phyloP scores from a whole-genome alignment of 2,797 vertebrate species.

The Enteromius unitaeniatus region DNA sequence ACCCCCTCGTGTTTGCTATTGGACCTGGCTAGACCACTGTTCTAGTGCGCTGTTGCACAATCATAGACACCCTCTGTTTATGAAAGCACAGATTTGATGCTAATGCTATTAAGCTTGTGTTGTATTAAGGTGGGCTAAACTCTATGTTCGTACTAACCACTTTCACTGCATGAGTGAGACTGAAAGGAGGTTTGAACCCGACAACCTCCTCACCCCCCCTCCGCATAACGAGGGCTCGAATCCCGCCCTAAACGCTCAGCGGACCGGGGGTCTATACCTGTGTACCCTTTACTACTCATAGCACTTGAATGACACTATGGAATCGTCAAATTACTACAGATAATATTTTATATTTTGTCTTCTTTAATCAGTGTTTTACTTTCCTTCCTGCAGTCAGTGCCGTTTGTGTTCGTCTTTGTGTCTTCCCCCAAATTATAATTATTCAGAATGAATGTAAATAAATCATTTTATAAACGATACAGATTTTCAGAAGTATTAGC shows the following conservation, averaged over 20 bases:
- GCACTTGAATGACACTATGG: constrained; percentile 82
- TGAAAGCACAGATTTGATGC: constrained; percentile 49
- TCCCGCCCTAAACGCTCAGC: constrained; percentile 52
- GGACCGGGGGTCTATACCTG: constrained; percentile 60
- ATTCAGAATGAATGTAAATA: constrained; percentile 83
- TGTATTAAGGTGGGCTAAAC: constrained; percentile 26
- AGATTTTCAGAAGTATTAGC: constrained; percentile 79
- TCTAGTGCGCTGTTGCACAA: constrained; percentile 43
- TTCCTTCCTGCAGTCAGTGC: constrained; percentile 66
- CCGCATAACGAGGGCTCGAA: constrained; percentile 56
- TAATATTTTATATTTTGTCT: constrained; percentile 73
- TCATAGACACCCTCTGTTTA: constrained; percentile 34
- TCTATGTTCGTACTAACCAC: constrained; percentile 73
- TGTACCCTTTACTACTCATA: constrained; percentile 72
- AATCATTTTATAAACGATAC: constrained; percentile 76
- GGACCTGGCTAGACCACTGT: constrained; percentile 22
- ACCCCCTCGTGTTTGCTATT: neutral
- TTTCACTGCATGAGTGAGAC: constrained; percentile 75
- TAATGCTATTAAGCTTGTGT: constrained; percentile 35
- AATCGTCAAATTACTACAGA: constrained; percentile 76
- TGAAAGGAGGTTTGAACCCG: constrained; percentile 73
- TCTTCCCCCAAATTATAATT: constrained; percentile 70
- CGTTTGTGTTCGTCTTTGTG: constrained; percentile 67
- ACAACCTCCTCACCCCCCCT: constrained; percentile 74
- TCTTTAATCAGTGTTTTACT: constrained; percentile 79